Evolutionary conservation across 2,797 vertebrate species (phyloP), one percentile per base, ranked within the genome.

Genomic region (Pangasius krempfi): DNA sequence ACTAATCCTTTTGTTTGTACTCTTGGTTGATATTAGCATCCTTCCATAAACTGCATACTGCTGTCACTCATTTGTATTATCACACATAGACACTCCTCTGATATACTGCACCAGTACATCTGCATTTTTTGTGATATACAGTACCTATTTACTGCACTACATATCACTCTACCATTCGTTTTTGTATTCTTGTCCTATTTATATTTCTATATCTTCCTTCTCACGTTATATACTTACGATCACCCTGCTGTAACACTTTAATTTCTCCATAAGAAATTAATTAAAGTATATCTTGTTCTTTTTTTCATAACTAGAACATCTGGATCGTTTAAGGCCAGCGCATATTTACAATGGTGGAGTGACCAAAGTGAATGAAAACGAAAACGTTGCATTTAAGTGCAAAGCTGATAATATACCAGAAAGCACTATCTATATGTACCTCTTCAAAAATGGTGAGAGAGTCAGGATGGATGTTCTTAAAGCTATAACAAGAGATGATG

Each of bases 361-460:
- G 3, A 20, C 0, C 62, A 50, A 50, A 84, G 60, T 84, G 40
- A 84, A 66, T 0, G 62, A 84, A 84, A 0, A 12, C 12, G 82
- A 47, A 22, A 68, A 5, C 1, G 8, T 84, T 9, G 50, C 0
- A 0, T 84, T 84, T 50, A 84, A 84, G 60, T 84, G 82, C 14
- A 4, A 4, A 18, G 3, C n/a, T 64, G 60, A 20, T 62, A 13
- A 8, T 1, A 1, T 18, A 47, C 14, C 18, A 80, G 33, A 2
- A 58, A 25, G 0, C 10, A 60, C 0, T 18, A 50, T 84, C 1
- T 3, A 84, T 3, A 52, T 84, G 25, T 68, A 68, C 40, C 82
- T 84, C 40, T 50, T 66, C 27, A 84, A 84, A 50, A 68, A 84
- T 68, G 27, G 60, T 64, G 60, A 84, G 40, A 84, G 0, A 66